Evolutionary conservation across 2,888 invertebrate genomes (phyloP).

Genomic region (Eledona agricola): DNA sequence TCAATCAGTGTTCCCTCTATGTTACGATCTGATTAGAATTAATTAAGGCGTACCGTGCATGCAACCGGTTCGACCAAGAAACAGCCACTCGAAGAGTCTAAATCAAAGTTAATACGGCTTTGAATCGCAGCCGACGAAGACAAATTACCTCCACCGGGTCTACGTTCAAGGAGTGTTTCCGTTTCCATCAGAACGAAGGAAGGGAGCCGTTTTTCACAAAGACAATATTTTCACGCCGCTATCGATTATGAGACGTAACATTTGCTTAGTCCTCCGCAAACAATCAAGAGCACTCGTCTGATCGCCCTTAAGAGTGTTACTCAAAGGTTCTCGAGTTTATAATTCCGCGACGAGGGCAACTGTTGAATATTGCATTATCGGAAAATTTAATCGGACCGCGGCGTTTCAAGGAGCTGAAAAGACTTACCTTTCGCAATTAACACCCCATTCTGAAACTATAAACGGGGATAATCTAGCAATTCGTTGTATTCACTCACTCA

Average conservation of each 20-base stretch:
- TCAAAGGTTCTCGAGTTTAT: conserved; percentile 27
- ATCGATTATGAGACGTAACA: conserved; percentile 32
- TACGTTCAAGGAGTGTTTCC: conserved; percentile 40
- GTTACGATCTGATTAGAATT: conserved; percentile 18
- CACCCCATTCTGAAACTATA: conserved; percentile 18
- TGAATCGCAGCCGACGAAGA: conserved; percentile 52
- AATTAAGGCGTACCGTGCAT: conserved; percentile 16
- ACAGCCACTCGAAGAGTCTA: conserved; percentile 36
- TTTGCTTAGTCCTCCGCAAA: conserved; percentile 35
- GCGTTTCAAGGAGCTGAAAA: conserved; percentile 1
- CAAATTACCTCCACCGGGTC: conserved; percentile 49
- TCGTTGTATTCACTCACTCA: conserved; percentile 20
- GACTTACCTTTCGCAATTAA: conserved; percentile 29
- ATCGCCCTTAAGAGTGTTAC: conserved; percentile 28
- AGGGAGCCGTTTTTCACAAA: conserved; percentile 17
- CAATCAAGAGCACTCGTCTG: conserved; percentile 32
- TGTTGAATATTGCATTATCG: conserved; percentile 22
- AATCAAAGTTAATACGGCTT: conserved; percentile 50
- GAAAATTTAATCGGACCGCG: conserved; percentile 1
- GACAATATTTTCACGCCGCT: conserved; percentile 25
- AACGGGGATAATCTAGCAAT: conserved; percentile 24
- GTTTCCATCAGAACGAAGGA: conserved; percentile 13
- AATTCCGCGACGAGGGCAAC: conserved; percentile 22
- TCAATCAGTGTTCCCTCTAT: conserved; percentile 17
- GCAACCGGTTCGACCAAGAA: conserved; percentile 8